Evolutionary conservation across 2,113 vertebrate genomes (phyloP).

Genomic region (Daubentonia madagascariensis): DNA sequence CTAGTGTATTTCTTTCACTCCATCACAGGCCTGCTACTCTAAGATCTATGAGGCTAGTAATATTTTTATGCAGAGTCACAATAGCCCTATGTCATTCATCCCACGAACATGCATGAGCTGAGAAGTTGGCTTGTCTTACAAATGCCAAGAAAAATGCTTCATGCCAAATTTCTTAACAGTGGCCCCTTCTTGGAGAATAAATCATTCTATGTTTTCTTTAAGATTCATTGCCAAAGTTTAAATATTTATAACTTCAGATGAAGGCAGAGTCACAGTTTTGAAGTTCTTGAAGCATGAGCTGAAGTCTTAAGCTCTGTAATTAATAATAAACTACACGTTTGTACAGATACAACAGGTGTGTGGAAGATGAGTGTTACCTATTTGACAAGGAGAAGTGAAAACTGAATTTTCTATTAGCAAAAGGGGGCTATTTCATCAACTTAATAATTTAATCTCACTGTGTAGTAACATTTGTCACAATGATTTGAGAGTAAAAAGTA

Average conservation of each 20-base stretch:
- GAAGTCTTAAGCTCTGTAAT: constrained; percentile 28
- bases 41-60: not conserved
- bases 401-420: not conserved
- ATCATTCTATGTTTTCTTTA: constrained; percentile 65
- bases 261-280: constrained; percentile 46
- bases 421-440: not conserved
- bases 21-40: not conserved
- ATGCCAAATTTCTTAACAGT: constrained; percentile 53
- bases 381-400: constrained; percentile 10
- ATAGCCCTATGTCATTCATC: constrained; percentile 25
- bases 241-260: constrained; percentile 68
- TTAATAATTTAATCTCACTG: not conserved
- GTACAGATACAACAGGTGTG: constrained; percentile 30
- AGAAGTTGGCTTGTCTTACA: constrained; percentile 44
- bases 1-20: not conserved
- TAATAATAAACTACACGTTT: constrained; percentile 43
- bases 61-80: constrained; percentile 53
- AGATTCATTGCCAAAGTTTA: constrained; percentile 62
- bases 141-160: constrained; percentile 46
- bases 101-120: not conserved
- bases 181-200: constrained; percentile 59
- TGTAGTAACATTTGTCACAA: not conserved
- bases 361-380: not conserved
- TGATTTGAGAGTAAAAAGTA: not conserved
- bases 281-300: not conserved